Evolutionary conservation across 2,113 vertebrate species (phyloP).

Genomic region (Chlorocebus sabaeus): DNA sequence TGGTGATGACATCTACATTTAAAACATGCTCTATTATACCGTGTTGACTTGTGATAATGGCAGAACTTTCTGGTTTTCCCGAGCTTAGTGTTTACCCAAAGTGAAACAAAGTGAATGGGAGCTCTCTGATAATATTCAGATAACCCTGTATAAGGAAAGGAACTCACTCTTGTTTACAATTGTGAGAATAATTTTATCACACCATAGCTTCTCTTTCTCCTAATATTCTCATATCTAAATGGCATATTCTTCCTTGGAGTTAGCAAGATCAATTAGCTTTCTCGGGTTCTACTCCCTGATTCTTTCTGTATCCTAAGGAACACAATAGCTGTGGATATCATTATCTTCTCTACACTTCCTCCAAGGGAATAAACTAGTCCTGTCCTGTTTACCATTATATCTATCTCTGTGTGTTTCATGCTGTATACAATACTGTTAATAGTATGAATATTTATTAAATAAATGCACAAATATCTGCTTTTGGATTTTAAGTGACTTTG

Average conservation of each 20-base stretch:
- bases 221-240: not conserved
- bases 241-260: not conserved
- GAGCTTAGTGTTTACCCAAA: not conserved
- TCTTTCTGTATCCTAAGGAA: not conserved
- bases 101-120: not conserved
- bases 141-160: not conserved
- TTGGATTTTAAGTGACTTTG: not conserved
- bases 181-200: not conserved
- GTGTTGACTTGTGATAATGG: not conserved
- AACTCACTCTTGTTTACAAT: not conserved
- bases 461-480: not conserved
- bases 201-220: not conserved
- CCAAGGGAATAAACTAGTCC: not conserved
- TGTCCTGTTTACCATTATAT: not conserved
- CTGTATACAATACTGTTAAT: not conserved
- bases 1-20: not conserved
- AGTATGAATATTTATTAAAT: not conserved
- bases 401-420: not conserved
- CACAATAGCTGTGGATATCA: fast-evolving
- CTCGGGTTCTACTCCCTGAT: not conserved
- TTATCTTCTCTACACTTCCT: not conserved
- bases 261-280: not conserved
- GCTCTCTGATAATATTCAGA: not conserved
- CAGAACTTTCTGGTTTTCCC: not conserved
- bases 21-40: not conserved